Evolutionary conservation across 2,888 invertebrate genomes (phyloP), one percentile per base, ranked within the genome.

Genomic region (Ryuthela nishihirai): DNA sequence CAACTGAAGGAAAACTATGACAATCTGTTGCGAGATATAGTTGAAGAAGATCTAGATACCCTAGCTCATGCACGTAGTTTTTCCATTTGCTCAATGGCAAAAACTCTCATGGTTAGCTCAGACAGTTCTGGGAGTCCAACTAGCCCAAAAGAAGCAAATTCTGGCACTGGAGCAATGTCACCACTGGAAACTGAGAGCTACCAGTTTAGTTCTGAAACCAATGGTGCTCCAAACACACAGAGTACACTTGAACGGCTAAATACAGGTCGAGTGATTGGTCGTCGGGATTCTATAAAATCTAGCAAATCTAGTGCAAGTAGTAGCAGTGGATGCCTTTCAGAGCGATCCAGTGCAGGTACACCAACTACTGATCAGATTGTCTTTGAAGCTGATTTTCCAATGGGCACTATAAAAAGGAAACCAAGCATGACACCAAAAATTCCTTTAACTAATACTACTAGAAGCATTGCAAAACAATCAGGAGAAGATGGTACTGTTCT

Each of bases 331-430:
- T 90, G 89, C 70, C 79, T 89, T 65, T 88, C 69, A 32, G 70
- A 70, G 55, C 49, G 68, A 36, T 59, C 64, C 4, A 61, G 53
- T 43, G 50, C 45, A 42, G 58, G 64, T 5, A 62, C 64, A 12
- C 62, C 65, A 6, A 64, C 64, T 1, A 52, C 55, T 20, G 65
- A 62, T 32, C 56, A 59, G 15, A 38, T 65, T 29, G 64, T 64
- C 5, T 78, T 78, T 62, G 77, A 78, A 60, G 72, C 74, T 9
- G 78, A 78, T 56, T 75, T 73, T 61, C 76, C 76, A 2, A 69
- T 69, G 76, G 87, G 87, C 23, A 93, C 93, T 29, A 93, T 93
- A 61, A 93, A 93, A 73, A 81, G 93, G 40, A 93, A 93, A 72
- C 93, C 93, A 0, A 88, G 88, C 17, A 68, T 70, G 59, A 70